Percentiles rank a stretch among this genome's conserved stretches.
Conservation (phyloP, 2,797 vertebrate genomes). For the Alosa sapidissima region DNA sequence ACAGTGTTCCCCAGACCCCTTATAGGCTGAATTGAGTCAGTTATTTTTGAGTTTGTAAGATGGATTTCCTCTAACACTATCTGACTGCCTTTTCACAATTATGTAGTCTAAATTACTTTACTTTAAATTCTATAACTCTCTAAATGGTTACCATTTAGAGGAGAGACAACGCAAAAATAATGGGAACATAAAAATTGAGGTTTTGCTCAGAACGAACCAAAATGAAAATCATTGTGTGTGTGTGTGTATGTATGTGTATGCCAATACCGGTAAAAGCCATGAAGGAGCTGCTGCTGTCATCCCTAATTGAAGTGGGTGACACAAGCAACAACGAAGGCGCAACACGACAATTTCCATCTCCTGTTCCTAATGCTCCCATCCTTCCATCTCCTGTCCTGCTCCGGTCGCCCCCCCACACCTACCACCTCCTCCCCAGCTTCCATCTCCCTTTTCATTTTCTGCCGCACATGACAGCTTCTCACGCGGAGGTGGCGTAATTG, state of each 20-base stretch:
- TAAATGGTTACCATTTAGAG: too few relatives aligned
- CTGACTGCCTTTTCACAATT: too few relatives aligned
- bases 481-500: slow-evolving; percentile 55
- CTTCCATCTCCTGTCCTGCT: slow-evolving; percentile 1
- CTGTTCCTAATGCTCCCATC: slow-evolving; percentile 8
- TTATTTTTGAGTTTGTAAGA: too few relatives aligned
- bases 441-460: neutral
- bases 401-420: neutral
- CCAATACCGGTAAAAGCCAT: neutral
- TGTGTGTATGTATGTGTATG: slow-evolving; percentile 9
- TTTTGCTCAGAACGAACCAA: too few relatives aligned
- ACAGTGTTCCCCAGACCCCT: too few relatives aligned
- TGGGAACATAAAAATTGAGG: too few relatives aligned
- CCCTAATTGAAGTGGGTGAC: slow-evolving; percentile 45
- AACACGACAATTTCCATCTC: slow-evolving; percentile 30
- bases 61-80: too few relatives aligned
- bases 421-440: neutral
- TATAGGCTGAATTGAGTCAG: too few relatives aligned
- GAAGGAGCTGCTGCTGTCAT: slow-evolving; percentile 39
- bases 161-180: too few relatives aligned
- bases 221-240: too few relatives aligned
- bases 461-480: slow-evolving; percentile 51
- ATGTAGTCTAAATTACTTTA: too few relatives aligned
- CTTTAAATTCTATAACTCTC: too few relatives aligned
- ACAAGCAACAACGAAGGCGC: slow-evolving; percentile 20